These are phyloP conservation scores for Calliopsis andreniformis DNA, from an alignment of 1,140 invertebrate species.

Conservation along the genomic window DNA sequence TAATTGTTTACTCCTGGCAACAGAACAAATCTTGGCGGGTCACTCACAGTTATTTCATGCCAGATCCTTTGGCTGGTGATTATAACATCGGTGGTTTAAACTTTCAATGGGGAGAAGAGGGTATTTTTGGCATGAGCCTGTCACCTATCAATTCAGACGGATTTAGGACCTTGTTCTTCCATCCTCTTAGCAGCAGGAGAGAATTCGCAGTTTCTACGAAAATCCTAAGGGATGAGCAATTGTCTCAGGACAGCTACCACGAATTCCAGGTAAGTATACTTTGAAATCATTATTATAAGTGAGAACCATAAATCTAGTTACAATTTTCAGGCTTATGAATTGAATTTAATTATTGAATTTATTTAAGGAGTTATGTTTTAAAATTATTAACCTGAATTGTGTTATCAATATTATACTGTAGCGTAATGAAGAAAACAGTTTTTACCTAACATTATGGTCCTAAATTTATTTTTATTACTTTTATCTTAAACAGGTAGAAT, in stretches of 20 bases:
- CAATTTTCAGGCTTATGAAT: no score
- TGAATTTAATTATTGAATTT: no score
- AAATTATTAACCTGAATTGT: no score
- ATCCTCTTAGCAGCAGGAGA: constrained; percentile 87
- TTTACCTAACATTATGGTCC: no score
- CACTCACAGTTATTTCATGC: constrained; percentile 88
- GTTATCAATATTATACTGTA: no score
- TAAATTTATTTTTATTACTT: no score
- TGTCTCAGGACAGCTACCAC: constrained; percentile 86
- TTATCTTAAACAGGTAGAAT: no score
- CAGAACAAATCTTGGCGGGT: constrained; percentile 89
- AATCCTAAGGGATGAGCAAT: constrained; percentile 85
- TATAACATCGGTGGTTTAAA: constrained; percentile 90
- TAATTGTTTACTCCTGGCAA: constrained; percentile 89
- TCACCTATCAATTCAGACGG: constrained; percentile 85
- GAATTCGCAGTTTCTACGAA: constrained; percentile 90
- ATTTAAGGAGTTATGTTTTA: no score
- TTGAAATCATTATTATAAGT: not conserved
- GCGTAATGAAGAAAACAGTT: no score
- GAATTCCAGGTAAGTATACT: constrained; percentile 83
- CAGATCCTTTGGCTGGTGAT: constrained; percentile 89
- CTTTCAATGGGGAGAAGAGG: constrained; percentile 91
- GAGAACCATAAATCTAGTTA: no score
- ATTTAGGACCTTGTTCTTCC: constrained; percentile 88
- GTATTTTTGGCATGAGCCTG: constrained; percentile 89